phyloP scores from a whole-genome alignment of 1,140 invertebrate species.

The Rhopalosiphum padi region DNA sequence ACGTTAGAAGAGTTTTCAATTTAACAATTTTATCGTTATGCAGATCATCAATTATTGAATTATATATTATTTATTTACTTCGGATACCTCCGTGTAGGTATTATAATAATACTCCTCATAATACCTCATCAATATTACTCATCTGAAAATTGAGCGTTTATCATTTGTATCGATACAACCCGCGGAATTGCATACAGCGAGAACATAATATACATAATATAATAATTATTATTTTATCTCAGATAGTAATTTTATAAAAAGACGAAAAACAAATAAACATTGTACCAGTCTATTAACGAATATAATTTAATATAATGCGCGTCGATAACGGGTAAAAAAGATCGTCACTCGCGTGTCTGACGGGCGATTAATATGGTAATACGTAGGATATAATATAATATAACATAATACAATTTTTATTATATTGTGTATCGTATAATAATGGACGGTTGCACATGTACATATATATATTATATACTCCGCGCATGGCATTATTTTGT shows the following conservation, averaged over 20 bases:
- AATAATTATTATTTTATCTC: neutral
- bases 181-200: neutral
- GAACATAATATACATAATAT: neutral
- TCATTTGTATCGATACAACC: neutral
- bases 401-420: neutral
- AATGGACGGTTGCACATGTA: neutral
- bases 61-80: neutral
- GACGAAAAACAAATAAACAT: neutral
- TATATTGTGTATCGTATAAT: neutral
- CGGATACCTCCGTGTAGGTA: neutral
- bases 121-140: too few species aligned
- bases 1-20: neutral
- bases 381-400: neutral
- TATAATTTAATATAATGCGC: neutral
- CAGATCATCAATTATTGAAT: neutral
- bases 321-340: neutral
- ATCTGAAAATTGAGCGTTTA: neutral
- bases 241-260: neutral
- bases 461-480: neutral
- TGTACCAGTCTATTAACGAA: neutral
- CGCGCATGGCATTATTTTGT: neutral
- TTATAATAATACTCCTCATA: neutral
- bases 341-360: neutral
- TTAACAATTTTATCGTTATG: neutral
- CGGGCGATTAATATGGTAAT: slow-evolving; percentile 25